phyloP scores from a whole-genome alignment of 2,888 invertebrate species.

The Liodrosophila aerea region DNA sequence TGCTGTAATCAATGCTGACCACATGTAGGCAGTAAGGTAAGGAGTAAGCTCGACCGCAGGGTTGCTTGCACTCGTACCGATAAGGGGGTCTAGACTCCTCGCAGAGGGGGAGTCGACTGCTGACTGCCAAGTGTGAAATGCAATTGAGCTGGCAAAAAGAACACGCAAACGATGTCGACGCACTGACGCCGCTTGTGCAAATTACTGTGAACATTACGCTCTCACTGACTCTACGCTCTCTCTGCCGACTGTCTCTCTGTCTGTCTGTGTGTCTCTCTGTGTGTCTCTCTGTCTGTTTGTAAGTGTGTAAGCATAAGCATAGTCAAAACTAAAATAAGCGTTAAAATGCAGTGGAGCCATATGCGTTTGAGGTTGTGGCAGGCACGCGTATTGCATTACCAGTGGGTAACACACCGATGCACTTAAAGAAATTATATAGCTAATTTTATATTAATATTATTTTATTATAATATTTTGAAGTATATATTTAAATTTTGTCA shows the following conservation, averaged over 20 bases:
- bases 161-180: slow-evolving; percentile 44
- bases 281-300: slow-evolving; percentile 10
- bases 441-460: too few relatives aligned
- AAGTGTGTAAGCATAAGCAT: slow-evolving; percentile 36
- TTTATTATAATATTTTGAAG: too few relatives aligned
- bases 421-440: slow-evolving; percentile 37
- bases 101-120: slow-evolving; percentile 13
- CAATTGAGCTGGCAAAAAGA: slow-evolving; percentile 66
- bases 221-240: slow-evolving; percentile 3
- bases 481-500: too few relatives aligned
- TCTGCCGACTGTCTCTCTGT: too few relatives aligned
- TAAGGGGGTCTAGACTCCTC: slow-evolving; percentile 8
- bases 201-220: slow-evolving; percentile 70
- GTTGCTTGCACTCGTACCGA: neutral
- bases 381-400: slow-evolving; percentile 68
- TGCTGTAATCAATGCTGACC: slow-evolving; percentile 20
- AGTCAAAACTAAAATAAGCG: slow-evolving; percentile 74
- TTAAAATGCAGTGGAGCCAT: slow-evolving; percentile 74
- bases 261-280: slow-evolving; percentile 3
- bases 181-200: slow-evolving; percentile 55
- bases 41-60: too few relatives aligned
- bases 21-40: neutral
- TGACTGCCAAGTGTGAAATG: slow-evolving; percentile 46
- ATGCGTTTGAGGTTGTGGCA: slow-evolving; percentile 30
- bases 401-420: slow-evolving; percentile 9